phyloP scores from a whole-genome alignment of 1,140 invertebrate genomes.

The Drosophila asahinai region DNA sequence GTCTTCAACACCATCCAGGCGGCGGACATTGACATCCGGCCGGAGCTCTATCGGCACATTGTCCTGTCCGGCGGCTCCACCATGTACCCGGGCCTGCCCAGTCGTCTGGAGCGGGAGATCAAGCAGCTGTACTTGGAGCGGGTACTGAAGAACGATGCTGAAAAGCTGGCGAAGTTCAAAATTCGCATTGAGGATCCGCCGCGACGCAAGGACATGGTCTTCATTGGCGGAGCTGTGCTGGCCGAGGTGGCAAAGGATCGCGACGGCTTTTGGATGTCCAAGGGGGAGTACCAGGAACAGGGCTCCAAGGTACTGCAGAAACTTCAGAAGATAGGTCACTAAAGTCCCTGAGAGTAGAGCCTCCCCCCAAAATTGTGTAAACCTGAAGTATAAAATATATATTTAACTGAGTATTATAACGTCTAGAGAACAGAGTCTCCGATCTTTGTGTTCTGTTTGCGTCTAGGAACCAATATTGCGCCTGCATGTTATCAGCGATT shows the following conservation, averaged over 20 bases:
- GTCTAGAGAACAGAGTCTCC: background rate
- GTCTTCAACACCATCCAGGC: slow-evolving; percentile 98
- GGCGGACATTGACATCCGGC: slow-evolving; percentile 97
- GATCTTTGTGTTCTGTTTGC: too few species aligned
- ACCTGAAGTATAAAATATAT: background rate
- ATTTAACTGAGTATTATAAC: background rate
- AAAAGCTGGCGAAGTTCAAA: slow-evolving; percentile 98
- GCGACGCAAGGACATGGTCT: slow-evolving; percentile 99
- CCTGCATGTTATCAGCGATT: too few species aligned
- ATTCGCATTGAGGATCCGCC: slow-evolving; percentile 99
- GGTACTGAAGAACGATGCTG: slow-evolving; percentile 97
- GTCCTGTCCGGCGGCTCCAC: slow-evolving; percentile 99
- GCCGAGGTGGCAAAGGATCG: slow-evolving; percentile 99
- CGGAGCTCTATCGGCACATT: slow-evolving; percentile 99
- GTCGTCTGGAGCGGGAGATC: slow-evolving; percentile 97
- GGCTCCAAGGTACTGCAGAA: slow-evolving; percentile 86
- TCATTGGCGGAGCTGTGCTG: slow-evolving; percentile 98
- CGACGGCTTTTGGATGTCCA: slow-evolving; percentile 98
- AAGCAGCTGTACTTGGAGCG: slow-evolving; percentile 99
- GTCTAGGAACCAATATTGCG: too few species aligned
- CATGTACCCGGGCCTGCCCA: slow-evolving; percentile 99
- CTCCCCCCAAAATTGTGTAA: background rate
- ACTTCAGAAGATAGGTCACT: slow-evolving; percentile 69
- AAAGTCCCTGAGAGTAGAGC: background rate
- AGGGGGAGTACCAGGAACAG: slow-evolving; percentile 97